A percentile compares a stretch with the other conserved stretches of the same genome.
These are phyloP conservation scores for Malacoraja senta DNA, from an alignment of 2,797 vertebrate genomes.

Conservation along the genomic window DNA sequence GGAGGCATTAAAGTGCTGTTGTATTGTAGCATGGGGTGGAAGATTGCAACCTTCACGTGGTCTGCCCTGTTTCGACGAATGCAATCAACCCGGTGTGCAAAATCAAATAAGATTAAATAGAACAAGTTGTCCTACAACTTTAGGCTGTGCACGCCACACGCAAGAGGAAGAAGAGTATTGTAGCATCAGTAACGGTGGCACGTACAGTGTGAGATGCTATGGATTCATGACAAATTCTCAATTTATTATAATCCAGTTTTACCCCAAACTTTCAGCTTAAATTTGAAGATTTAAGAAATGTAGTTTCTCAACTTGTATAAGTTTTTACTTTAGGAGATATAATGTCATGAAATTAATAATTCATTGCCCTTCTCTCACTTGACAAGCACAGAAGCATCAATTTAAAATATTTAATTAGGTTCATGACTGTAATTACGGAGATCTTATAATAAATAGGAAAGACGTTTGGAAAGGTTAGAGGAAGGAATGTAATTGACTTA, in stretches of 20 bases:
- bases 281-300: not conserved
- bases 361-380: not conserved
- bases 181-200: not conserved
- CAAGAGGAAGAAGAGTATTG: too few relatives aligned
- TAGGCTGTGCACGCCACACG: too few relatives aligned
- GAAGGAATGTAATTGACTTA: not conserved
- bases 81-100: too few relatives aligned
- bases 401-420: not conserved
- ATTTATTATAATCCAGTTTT: not conserved
- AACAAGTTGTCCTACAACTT: too few relatives aligned
- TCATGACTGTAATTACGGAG: slow-evolving; percentile 18
- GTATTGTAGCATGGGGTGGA: too few relatives aligned
- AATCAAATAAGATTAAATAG: too few relatives aligned
- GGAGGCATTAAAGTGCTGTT: not conserved
- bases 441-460: slow-evolving; percentile 1
- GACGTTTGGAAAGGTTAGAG: not conserved
- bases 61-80: too few relatives aligned
- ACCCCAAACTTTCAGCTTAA: not conserved
- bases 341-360: not conserved
- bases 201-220: not conserved
- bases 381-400: not conserved
- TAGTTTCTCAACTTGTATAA: not conserved
- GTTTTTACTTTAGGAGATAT: not conserved
- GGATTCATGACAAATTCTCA: not conserved
- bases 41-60: too few relatives aligned